A percentile compares a stretch with the other conserved stretches of the same genome.
These are phyloP conservation scores for Ceratotherium simum DNA, from an alignment of 2,113 vertebrate species.

Conservation along the genomic window DNA sequence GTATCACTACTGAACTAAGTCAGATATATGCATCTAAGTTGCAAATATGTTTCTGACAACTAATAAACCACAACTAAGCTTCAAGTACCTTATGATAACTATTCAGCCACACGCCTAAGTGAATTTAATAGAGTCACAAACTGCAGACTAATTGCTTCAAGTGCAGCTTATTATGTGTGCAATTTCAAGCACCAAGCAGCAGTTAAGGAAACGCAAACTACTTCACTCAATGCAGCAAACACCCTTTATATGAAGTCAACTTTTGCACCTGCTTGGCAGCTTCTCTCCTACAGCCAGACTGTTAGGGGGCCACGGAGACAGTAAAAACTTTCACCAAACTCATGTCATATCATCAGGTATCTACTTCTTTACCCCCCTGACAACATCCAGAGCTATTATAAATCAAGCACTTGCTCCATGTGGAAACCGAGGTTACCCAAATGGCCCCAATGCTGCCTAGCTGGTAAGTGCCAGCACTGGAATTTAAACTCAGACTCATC, in stretches of 20 bases:
- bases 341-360: rapidly evolving
- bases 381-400: rapidly evolving
- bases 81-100: constrained; percentile 38
- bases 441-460: rapidly evolving
- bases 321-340: rapidly evolving
- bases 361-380: rapidly evolving
- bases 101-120: neutral
- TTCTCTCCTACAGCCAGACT: neutral
- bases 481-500: rapidly evolving
- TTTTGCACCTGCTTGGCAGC: neutral
- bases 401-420: rapidly evolving
- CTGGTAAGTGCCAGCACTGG: rapidly evolving
- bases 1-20: constrained; percentile 21
- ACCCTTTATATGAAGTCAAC: neutral
- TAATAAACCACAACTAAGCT: constrained; percentile 30
- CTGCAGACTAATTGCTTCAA: constrained; percentile 73
- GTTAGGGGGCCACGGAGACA: rapidly evolving
- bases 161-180: constrained; percentile 62
- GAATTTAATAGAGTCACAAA: constrained; percentile 71
- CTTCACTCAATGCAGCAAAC: neutral
- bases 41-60: constrained; percentile 58
- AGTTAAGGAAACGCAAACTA: constrained; percentile 50
- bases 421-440: neutral
- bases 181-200: constrained; percentile 50
- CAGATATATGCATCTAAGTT: constrained; percentile 44